Evolutionary conservation across 2,888 invertebrate species (phyloP), one percentile per base, ranked within the genome.

Genomic region (Euplagia quadripunctaria): DNA sequence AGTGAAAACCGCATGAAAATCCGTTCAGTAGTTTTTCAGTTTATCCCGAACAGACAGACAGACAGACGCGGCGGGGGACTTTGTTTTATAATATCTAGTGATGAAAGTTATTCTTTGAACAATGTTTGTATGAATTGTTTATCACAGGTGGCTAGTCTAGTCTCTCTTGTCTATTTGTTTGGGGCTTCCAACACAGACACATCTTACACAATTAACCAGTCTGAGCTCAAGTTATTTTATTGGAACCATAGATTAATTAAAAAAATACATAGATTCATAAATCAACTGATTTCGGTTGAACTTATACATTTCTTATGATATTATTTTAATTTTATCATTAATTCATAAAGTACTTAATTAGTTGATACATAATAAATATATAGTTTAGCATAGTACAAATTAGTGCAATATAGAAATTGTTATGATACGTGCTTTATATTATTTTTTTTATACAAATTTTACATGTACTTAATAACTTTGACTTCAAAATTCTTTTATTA

Each of bases 311-410:
- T 84, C 84, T 80, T 68, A 81, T 79, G 73, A 80, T 81, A 78
- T 79, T 79, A 80, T 64, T 70, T 52, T 75, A 74, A 12, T 68
- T 16, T 66, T 41, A 74, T 63, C 51, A 63, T 65, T 81, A 77
- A 78, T 68, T 79, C 73, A 76, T 70, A 51, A 74, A 79, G 86
- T 89, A 88, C 86, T 87, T 89, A 88, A 79, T 81, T 80, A 79
- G 72, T 79, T 77, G 68, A 63, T 79, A 70, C 68, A 73, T 71
- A 74, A 68, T 79, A 64, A 68, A 75, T 58, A 77, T 82, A 84
- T 84, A 83, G 82, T 81, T 74, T 87, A 85, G 84, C 75, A 80
- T 82, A 86, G 89, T 89, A 89, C 89, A 88, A 89, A 88, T 79
- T 87, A 88, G 85, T 87, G 87, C 85, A 87, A 87, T 87, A 85